Evolutionary conservation across 2,113 vertebrate genomes (phyloP), one percentile per base, ranked within the genome.

Genomic region (Aegithalos caudatus): DNA sequence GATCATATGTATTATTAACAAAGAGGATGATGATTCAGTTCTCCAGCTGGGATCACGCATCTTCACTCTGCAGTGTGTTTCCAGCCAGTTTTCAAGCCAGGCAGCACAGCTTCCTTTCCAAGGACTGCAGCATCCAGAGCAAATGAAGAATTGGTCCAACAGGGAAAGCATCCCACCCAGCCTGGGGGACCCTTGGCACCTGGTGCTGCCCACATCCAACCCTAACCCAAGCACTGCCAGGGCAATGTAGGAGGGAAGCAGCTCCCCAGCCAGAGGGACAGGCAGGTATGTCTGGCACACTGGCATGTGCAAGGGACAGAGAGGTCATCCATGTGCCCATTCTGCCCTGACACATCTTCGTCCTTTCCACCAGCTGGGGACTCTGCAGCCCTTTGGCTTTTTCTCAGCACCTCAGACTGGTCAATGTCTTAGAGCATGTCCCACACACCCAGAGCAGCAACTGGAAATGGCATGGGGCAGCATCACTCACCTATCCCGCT

Each of bases 401-500:
- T 44, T 78, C n/a, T 79, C 11, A 69, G 64, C 57, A 60, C 7
- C 20, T 11, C 70, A 67, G 48, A n/a, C 33, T 27, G 40, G 40
- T 64, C 10, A 65, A 31, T 31, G 20, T 72, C 70, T 67, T 3
- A 3, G 57, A 86, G 67, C 48, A 60, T 0, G 3, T 86, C n/a
- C 50, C 5, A 2, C 2, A 3, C 3, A 1, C 35, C 18, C 0
- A 0, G n/a, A 54, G 66, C 22, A 37, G 53, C 72, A 73, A 62
- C 82, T 10, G 9, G 74, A 66, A 74, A 67, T 16, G 47, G 38
- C 24, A 13, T 0, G 0, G 71, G 62, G 53, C 27, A 2, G 42
- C 31, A 53, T 65, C 92, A 98, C 98, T 98, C 95, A 98, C 98
- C 98, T 95, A 98, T 98, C 94, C 98, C 98, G 96, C 98, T 98